phyloP scores from a whole-genome alignment of 2,113 vertebrate species.

The Sisor rabdophorus region DNA sequence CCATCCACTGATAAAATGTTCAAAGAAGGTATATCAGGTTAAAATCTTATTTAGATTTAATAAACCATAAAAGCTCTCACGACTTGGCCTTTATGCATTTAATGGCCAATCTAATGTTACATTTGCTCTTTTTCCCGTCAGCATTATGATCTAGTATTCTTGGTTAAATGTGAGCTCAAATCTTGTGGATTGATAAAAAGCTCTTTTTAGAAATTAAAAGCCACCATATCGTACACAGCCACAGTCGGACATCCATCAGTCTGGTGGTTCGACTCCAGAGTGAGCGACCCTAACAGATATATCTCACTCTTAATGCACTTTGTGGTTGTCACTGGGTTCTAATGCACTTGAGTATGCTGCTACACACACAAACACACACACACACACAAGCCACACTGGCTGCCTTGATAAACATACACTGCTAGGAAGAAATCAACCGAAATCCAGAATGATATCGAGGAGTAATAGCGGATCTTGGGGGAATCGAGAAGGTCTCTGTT shows the following conservation, averaged over 20 bases:
- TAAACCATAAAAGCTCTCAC: constrained; percentile 63
- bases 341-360: constrained; percentile 37
- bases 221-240: constrained; percentile 43
- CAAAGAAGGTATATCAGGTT: constrained; percentile 51
- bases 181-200: constrained; percentile 38
- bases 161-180: constrained; percentile 36
- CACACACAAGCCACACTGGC: constrained; percentile 10
- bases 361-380: constrained; percentile 22
- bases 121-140: constrained; percentile 50
- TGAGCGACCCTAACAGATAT: constrained; percentile 51
- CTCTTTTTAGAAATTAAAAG: constrained; percentile 50
- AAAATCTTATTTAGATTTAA: constrained; percentile 59
- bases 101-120: constrained; percentile 67
- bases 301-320: constrained; percentile 66
- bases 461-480: background rate
- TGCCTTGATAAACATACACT: background rate
- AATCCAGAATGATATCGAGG: constrained; percentile 6
- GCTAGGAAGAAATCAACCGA: background rate
- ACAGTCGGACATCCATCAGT: constrained; percentile 38
- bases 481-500: background rate
- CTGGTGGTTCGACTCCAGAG: constrained; percentile 48
- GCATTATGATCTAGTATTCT: constrained; percentile 57
- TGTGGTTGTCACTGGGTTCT: constrained; percentile 60
- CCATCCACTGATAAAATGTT: constrained; percentile 35
- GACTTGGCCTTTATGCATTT: constrained; percentile 63